Evolutionary conservation across 2,888 invertebrate species (phyloP).

Genomic region (Bruchidius siliquastri): DNA sequence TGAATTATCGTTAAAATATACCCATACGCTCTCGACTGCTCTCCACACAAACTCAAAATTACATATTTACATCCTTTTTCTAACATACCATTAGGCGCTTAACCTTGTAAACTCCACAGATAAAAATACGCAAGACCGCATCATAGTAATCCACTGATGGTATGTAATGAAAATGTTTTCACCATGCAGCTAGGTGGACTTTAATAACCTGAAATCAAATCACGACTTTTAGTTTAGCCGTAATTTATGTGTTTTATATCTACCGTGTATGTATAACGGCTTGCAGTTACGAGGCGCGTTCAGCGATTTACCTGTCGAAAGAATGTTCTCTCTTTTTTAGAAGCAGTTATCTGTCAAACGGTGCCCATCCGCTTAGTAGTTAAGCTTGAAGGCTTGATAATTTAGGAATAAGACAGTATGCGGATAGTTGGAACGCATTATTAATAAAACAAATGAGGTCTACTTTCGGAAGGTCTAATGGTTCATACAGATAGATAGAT

Average conservation of each 20-base stretch:
- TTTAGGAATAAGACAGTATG: too few species aligned
- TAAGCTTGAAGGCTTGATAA: too few species aligned
- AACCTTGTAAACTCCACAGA: conserved; percentile 8
- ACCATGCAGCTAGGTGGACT: conserved; percentile 14
- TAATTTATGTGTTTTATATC: conserved; percentile 14
- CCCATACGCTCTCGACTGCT: conserved; percentile 1
- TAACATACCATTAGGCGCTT: conserved; percentile 15
- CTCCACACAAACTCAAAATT: conserved; percentile 2
- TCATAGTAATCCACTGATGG: conserved; percentile 11
- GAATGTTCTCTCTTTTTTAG: too few species aligned
- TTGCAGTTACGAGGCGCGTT: not conserved
- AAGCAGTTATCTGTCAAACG: too few species aligned
- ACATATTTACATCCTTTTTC: conserved; percentile 3
- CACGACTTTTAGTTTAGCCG: conserved; percentile 20
- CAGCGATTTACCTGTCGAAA: not conserved
- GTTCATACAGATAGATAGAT: too few species aligned
- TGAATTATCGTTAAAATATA: not conserved
- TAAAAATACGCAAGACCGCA: conserved; percentile 6
- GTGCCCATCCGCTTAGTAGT: too few species aligned
- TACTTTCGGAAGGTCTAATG: too few species aligned
- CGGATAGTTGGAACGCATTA: too few species aligned
- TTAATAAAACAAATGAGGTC: too few species aligned
- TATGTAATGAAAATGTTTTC: conserved; percentile 21
- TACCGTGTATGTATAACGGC: conserved; percentile 1
- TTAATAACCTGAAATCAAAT: conserved; percentile 22